Base-by-base conservation (phyloP, 2,797 vertebrate species). In the Bryconaethiops microstoma region DNA sequence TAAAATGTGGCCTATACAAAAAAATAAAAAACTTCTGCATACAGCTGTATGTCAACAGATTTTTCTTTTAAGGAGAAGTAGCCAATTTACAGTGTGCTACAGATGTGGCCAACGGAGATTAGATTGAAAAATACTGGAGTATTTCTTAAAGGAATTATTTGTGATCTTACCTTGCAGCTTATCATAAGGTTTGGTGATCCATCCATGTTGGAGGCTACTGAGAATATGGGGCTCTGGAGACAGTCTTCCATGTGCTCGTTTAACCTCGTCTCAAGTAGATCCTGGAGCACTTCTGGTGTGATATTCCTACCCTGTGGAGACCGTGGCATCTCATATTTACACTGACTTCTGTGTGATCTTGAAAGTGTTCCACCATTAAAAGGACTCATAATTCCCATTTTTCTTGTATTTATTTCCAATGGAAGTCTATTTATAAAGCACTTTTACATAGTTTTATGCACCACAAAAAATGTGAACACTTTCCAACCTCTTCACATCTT, bases 191-290 rank as follows among this genome's bases (percentile, higher is more conserved):
- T 95, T 45, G 92, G 0, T 3, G 91, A 91, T 57, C 91, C 86
- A 64, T 95, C 96, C 7, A 82, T 87, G 73, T 89, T 92, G 0
- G 90, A 83, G 7, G 93, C 91, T n/a, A 95, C 81, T 0, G 92
- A 96, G 91, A 99, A 99, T n/a, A 88, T 85, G 0, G 97, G 96
- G 45, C 88, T 94, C 70, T 95, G 90, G 2, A 86, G 75, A 87
- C 97, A 99, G 0, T 91, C 89, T 23, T 93, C 89, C 48, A 92
- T 92, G 92, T 99, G 97, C 74, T 96, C 94, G 0, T 91, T 93
- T 17, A 97, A 64, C 0, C 87, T 88, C 48, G 82, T 87, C 73
- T 97, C 97, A 45, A 99, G 90, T 3, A 94, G 91, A 1, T 83
- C 52, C 10, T 65, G 91, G 25, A 98, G 89, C 71, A 92, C 88